Base-by-base conservation (phyloP, 1,140 invertebrate genomes). In the Hetaerina americana region DNA sequence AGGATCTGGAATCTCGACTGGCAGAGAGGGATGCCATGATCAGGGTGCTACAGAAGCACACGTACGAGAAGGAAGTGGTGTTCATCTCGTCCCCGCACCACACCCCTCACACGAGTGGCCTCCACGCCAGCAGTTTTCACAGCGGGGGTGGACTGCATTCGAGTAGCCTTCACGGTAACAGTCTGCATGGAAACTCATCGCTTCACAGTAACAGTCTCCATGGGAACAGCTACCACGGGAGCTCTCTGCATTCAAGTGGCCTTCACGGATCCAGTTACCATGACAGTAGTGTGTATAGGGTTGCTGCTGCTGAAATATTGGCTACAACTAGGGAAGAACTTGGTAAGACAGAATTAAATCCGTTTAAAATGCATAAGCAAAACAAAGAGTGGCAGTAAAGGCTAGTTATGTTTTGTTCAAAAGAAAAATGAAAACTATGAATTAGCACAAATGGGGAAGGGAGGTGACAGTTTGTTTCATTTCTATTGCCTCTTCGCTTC, bases 1-100 rank as follows among this genome's bases (percentile, higher is more conserved):
- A 94, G 82, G 91, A 93, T 80, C 79, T 95, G 66, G 92, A 96
- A 80, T 93, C 92, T 0, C 92, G 94, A 78, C 83, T 95, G 70
- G 91, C 91, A 0, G 93, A 95, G 80, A 87, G 89, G 74, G 92
- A 96, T 79, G 92, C 92, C 0, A 94, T 95, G 91, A 94, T 96
- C 73, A 88, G 90, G 74, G 92, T 94, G 3, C 83, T 95, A 22
- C 92, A 95, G 78, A 91, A 92, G 75, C 90, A 91, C 22, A 57
- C 40, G 22, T 57, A 57, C 22, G 40, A 57, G 10, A 57, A 57
- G 10, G 40, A 57, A 12, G 40, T 57, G 10, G 40, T n/a, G 2
- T 57, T 57, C 22, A 12, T 57, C 10, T 57, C 40, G 22, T 57
- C 40, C 10, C 40, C 40, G 15, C 40, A 57, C 22, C 40, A 57